These are phyloP conservation scores for Zaprionus ghesquierei DNA, from an alignment of 1,140 invertebrate species.

Conservation along the genomic window DNA sequence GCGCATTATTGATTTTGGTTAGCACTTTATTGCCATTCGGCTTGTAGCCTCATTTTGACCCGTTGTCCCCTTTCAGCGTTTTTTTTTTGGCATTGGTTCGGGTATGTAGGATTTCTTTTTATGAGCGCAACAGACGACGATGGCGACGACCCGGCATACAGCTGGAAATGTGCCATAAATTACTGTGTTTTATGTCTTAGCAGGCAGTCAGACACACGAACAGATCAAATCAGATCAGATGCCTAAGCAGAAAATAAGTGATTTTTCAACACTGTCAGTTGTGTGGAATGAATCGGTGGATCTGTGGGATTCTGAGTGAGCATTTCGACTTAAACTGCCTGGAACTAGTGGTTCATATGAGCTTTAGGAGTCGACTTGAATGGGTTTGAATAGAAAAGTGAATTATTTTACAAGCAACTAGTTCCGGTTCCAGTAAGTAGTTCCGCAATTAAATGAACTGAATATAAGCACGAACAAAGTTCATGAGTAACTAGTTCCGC, in stretches of 20 bases:
- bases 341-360: not conserved
- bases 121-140: constrained; percentile 64
- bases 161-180: constrained; percentile 77
- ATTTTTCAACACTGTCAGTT: constrained; percentile 44
- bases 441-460: no score
- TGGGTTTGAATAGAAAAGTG: no score
- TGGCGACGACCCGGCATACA: constrained; percentile 22
- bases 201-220: constrained; percentile 38
- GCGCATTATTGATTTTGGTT: constrained; percentile 55
- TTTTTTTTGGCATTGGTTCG: constrained; percentile 6
- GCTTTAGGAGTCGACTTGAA: no score
- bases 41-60: constrained; percentile 34
- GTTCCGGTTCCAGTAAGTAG: not conserved
- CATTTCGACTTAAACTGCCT: not conserved
- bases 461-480: no score
- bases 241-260: constrained; percentile 48
- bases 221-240: constrained; percentile 61
- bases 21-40: constrained; percentile 55
- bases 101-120: constrained; percentile 40
- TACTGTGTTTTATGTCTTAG: constrained; percentile 72
- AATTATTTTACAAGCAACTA: not conserved
- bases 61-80: constrained; percentile 13
- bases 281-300: not conserved
- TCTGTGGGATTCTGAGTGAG: not conserved
- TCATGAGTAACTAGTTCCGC: no score